A percentile compares a stretch with the other conserved stretches of the same genome.
Conservation (phyloP, 2,113 vertebrate genomes). For the Coracopsis vasa region DNA sequence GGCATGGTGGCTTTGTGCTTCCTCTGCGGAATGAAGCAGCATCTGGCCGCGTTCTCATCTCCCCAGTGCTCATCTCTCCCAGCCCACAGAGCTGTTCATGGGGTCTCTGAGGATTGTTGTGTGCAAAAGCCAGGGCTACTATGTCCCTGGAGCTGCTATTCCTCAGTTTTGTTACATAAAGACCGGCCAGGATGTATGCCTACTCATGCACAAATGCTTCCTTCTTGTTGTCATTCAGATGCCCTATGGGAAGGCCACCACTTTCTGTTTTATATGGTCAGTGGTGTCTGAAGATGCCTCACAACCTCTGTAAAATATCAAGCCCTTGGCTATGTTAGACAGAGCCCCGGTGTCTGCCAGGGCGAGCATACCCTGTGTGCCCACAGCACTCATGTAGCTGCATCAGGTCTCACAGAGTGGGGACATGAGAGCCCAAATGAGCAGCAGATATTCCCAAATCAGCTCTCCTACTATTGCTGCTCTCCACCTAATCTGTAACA, state of each 20-base stretch:
- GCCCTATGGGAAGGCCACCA: accelerated
- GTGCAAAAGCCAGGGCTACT: background rate
- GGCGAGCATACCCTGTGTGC: accelerated
- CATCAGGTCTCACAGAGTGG: accelerated
- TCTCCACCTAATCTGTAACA: background rate
- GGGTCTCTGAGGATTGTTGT: accelerated
- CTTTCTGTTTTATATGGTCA: background rate
- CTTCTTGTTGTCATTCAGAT: background rate
- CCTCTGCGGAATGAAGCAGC: accelerated
- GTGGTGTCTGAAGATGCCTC: background rate
- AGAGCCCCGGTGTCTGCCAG: background rate
- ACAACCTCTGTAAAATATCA: background rate
- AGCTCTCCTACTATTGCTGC: background rate
- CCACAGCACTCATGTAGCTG: accelerated
- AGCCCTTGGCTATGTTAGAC: background rate
- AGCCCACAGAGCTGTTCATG: accelerated
- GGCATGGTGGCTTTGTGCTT: background rate
- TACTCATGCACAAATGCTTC: background rate
- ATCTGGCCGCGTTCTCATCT: background rate
- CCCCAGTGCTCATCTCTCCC: accelerated
- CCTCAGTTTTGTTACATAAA: background rate
- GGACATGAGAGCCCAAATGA: accelerated
- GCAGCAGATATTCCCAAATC: background rate
- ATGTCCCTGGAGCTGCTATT: background rate
- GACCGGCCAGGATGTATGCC: accelerated